Base-by-base conservation (phyloP, 2,888 invertebrate genomes). In the Chaitophorus viminalis region DNA sequence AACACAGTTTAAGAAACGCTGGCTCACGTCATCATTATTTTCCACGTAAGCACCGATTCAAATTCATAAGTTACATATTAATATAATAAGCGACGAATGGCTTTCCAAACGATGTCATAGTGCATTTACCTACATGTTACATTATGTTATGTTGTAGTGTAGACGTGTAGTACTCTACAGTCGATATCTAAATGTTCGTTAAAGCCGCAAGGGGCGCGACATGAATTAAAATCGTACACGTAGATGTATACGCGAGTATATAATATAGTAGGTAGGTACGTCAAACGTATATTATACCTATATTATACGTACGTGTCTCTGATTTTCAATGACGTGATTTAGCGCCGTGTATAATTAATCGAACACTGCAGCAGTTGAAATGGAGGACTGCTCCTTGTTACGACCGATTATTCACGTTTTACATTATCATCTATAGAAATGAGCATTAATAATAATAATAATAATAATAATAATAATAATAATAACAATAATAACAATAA, bases 271-370 rank as follows among this genome's bases (percentile, higher is more conserved):
- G 11, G 54, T 54, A 11, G 1, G 25, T 60, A 60, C 60, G 60
- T 60, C 60, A 29, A 29, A 25, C 3, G 29, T 29, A 8, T 29
- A 9, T 65, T 39, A 8, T 39, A 39, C 39, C 6, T 6, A n/a
- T n/a, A 8, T 33, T n/a, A 36, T 21, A 21, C 6, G 46, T 33
- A 72, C 70, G 46, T 72, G 52, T 72, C 82, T 54, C 18, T 82
- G 82, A 72, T 82, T 82, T 72, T 72, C 82, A 54, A 82, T 33
- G 33, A 72, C 72, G 52, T 52, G 46, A 11, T 72, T 82, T 46
- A 70, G 18, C n/a, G 31, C 46, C 82, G 25, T 9, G 17, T 52
- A 68, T 46, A 31, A 82, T 82, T 82, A 72, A 82, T 82, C 39
- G 31, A 70, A 82, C 25, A 81, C 31, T 17, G 36, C 33, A n/a